A percentile compares a stretch with the other conserved stretches of the same genome.
Conservation (phyloP, 2,888 invertebrate genomes). For the Homarus gammarus region DNA sequence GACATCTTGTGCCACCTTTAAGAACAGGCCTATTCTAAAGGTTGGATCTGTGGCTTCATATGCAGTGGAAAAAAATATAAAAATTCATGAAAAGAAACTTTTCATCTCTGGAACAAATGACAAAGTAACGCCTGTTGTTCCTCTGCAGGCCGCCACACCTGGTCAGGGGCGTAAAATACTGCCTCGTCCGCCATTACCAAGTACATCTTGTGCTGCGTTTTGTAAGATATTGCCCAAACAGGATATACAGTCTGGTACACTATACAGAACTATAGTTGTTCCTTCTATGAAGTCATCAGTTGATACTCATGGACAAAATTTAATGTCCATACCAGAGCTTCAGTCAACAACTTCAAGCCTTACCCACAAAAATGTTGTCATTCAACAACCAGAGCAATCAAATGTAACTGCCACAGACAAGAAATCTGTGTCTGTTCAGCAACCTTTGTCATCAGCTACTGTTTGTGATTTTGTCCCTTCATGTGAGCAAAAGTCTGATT, state of each 20-base stretch:
- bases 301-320: neutral
- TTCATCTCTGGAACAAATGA: neutral
- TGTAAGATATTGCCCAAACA: no score
- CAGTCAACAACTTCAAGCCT: neutral
- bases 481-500: neutral
- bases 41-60: conserved; percentile 7
- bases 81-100: conserved; percentile 4
- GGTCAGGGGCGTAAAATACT: neutral
- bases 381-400: neutral
- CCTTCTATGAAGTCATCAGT: neutral
- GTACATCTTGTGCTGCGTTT: no score
- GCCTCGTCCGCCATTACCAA: neutral
- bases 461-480: neutral
- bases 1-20: neutral
- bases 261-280: neutral
- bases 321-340: neutral
- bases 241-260: neutral
- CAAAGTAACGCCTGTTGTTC: neutral
- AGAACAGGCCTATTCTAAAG: neutral
- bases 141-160: neutral
- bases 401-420: neutral
- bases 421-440: neutral
- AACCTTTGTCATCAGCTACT: neutral
- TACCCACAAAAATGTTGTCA: neutral
- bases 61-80: neutral